A percentile compares a stretch with the other conserved stretches of the same genome.
Evolutionary conservation across 2,113 vertebrate species (phyloP).

Genomic region (Psophia crepitans): DNA sequence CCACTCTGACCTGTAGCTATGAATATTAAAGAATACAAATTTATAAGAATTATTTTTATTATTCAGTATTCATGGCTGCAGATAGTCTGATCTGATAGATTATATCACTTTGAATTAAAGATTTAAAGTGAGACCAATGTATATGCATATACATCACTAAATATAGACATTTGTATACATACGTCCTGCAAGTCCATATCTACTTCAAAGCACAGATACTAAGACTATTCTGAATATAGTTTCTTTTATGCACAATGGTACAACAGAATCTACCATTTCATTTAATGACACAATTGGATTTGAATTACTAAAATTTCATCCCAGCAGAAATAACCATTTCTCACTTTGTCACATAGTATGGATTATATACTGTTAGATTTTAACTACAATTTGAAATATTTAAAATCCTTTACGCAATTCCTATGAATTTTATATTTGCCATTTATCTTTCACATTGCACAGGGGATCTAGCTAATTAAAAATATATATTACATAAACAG

Average conservation of each 20-base stretch:
- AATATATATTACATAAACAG: background rate
- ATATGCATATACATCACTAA: background rate
- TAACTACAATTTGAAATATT: conserved; percentile 20
- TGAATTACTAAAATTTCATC: background rate
- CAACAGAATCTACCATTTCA: background rate
- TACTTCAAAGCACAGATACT: background rate
- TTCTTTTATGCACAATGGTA: background rate
- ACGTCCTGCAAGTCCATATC: background rate
- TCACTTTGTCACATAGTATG: background rate
- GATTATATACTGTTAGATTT: background rate
- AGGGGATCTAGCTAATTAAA: background rate
- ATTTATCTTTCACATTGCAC: background rate
- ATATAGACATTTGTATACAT: background rate
- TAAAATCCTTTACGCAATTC: background rate
- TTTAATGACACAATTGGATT: background rate
- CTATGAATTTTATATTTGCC: background rate
- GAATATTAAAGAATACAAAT: background rate
- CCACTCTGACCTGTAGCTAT: background rate
- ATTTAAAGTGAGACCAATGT: background rate
- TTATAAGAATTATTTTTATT: background rate
- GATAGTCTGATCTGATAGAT: too few species aligned
- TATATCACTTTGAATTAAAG: background rate
- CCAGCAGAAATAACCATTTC: background rate
- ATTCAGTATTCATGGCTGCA: background rate
- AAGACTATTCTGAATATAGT: background rate